A percentile compares a stretch with the other conserved stretches of the same genome.
phyloP scores from a whole-genome alignment of 2,113 vertebrate genomes.

The Lonchura striata region DNA sequence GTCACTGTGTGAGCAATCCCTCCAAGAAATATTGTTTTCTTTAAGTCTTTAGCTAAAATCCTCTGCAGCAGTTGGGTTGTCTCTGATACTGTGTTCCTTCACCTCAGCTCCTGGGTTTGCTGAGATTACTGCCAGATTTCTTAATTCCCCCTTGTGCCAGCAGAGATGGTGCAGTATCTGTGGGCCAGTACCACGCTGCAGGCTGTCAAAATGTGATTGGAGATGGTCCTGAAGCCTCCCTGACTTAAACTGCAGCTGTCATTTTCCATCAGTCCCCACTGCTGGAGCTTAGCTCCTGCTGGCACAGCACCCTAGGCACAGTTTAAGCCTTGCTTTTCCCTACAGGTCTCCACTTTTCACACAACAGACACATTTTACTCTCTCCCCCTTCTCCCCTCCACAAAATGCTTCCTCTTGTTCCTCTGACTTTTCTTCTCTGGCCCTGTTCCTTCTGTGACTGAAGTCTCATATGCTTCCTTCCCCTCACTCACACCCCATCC shows the following conservation, averaged over 20 bases:
- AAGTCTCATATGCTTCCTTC: not conserved
- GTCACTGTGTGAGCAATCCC: not conserved
- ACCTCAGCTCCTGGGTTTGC: not conserved
- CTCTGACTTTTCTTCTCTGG: not conserved
- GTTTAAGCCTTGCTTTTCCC: not conserved
- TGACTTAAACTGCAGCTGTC: constrained; percentile 54
- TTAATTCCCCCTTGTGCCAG: not conserved
- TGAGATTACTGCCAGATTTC: constrained; percentile 40
- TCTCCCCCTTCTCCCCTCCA: fast-evolving
- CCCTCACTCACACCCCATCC: not conserved
- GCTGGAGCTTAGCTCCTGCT: constrained; percentile 28
- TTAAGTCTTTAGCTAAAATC: not conserved
- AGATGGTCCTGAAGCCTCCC: constrained; percentile 48
- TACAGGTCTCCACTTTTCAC: not conserved
- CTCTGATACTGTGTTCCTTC: not conserved
- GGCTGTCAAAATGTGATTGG: constrained; percentile 56
- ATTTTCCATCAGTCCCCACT: constrained; percentile 26
- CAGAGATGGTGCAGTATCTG: not conserved
- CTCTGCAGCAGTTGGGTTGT: not conserved
- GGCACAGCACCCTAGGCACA: constrained; percentile 14
- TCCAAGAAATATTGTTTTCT: not conserved
- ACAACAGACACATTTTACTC: not conserved
- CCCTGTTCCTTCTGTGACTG: not conserved
- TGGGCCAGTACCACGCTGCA: not conserved
- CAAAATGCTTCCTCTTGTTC: not conserved